Percentiles rank a stretch among this genome's conserved stretches.
Conservation (phyloP, 2,797 vertebrate genomes). For the Lutjanus campechanus region DNA sequence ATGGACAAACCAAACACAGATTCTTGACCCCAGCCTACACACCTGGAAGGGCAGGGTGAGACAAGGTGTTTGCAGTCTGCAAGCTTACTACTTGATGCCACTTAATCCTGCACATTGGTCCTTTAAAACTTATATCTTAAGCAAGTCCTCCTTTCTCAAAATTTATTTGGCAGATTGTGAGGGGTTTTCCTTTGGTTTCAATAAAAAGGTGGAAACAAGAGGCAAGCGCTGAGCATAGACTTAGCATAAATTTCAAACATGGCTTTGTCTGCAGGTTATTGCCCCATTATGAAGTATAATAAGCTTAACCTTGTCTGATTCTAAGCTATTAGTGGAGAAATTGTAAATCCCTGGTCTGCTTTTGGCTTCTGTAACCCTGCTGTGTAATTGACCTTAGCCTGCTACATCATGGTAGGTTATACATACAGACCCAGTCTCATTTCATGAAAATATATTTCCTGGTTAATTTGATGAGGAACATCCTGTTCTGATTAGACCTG, state of each 20-base stretch:
- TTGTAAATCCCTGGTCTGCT: constrained; percentile 31
- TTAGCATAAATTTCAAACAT: constrained; percentile 32
- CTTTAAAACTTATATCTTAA: too few species aligned
- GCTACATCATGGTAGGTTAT: constrained; percentile 37
- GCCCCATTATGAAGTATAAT: constrained; percentile 31
- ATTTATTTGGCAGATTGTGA: neutral
- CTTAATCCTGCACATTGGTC: too few species aligned
- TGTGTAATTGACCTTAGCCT: constrained; percentile 50
- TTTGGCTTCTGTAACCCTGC: constrained; percentile 36
- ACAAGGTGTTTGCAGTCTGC: too few species aligned
- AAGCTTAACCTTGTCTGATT: constrained; percentile 25
- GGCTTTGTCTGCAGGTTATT: constrained; percentile 28
- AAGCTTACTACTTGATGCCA: too few species aligned
- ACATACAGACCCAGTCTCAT: constrained; percentile 53
- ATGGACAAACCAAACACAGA: too few species aligned
- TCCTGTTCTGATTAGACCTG: constrained; percentile 83
- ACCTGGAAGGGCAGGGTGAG: too few species aligned
- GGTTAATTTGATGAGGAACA: constrained; percentile 78
- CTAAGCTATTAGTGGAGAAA: constrained; percentile 23
- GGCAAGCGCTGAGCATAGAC: neutral
- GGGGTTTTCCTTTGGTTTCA: neutral
- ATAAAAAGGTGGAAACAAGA: neutral
- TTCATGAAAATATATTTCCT: constrained; percentile 73
- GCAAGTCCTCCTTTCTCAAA: too few species aligned
- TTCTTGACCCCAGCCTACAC: too few species aligned